phyloP scores from a whole-genome alignment of 1,140 invertebrate species.

The Heliconius eleuchia region DNA sequence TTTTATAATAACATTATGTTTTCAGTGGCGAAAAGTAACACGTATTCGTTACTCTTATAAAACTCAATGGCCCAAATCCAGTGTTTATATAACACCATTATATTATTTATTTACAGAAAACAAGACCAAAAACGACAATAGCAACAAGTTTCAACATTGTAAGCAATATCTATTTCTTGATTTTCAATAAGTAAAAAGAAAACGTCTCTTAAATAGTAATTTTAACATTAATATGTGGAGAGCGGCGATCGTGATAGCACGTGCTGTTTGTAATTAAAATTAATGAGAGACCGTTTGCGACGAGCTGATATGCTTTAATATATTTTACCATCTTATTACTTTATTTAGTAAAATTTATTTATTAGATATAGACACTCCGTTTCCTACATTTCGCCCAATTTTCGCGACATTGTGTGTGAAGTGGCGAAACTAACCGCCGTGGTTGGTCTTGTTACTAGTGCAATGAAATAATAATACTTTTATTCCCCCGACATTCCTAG shows the following conservation, averaged over 20 bases:
- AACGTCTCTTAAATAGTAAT: constrained; percentile 15
- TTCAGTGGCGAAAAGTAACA: no score
- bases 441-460: neutral
- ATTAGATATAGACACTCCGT: neutral
- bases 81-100: no score
- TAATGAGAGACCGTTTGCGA: constrained; percentile 54
- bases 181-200: neutral
- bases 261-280: constrained; percentile 66
- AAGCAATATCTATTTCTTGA: neutral
- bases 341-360: neutral
- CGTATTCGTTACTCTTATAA: no score
- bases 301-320: constrained; percentile 7
- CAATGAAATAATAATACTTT: neutral
- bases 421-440: neutral
- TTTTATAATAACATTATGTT: no score
- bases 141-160: neutral
- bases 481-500: neutral
- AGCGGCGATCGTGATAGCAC: constrained; percentile 54
- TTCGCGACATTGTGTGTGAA: neutral
- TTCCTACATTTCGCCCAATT: neutral
- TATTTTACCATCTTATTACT: neutral
- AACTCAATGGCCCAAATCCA: no score
- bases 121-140: neutral
- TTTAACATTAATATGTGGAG: constrained; percentile 27
- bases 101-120: no score